A percentile compares a stretch with the other conserved stretches of the same genome.
Conservation (phyloP, 2,797 vertebrate species). For the Coregonus sp. region DNA sequence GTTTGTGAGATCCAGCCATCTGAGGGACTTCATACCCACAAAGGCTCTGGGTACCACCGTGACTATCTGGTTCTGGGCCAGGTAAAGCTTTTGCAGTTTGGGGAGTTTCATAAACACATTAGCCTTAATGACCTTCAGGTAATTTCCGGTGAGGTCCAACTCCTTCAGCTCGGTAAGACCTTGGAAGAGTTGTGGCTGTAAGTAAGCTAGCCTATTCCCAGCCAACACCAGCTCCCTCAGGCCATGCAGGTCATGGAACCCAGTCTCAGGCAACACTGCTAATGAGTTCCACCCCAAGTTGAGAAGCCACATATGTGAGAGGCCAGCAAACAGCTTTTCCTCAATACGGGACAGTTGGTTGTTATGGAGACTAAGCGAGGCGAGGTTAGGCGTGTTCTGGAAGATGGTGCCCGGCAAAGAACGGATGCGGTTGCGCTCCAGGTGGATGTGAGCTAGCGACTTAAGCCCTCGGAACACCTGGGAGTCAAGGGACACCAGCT, state of each 20-base stretch:
- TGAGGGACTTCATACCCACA: conserved; percentile 87
- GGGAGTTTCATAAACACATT: conserved; percentile 87
- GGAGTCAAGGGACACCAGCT: conserved; percentile 79
- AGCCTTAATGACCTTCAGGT: conserved; percentile 86
- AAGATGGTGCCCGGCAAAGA: conserved; percentile 79
- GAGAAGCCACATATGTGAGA: conserved; percentile 90
- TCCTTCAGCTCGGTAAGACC: conserved; percentile 89
- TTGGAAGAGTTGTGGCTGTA: conserved; percentile 89
- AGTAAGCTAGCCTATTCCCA: conserved; percentile 88
- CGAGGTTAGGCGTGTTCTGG: conserved; percentile 84
- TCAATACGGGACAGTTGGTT: conserved; percentile 88
- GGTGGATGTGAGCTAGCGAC: conserved; percentile 84
- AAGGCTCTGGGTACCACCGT: conserved; percentile 88
- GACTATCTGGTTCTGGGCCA: conserved; percentile 88
- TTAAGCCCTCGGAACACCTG: conserved; percentile 85
- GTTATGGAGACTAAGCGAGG: conserved; percentile 88
- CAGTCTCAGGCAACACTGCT: conserved; percentile 84
- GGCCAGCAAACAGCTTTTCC: conserved; percentile 85
- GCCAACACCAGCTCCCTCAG: conserved; percentile 89
- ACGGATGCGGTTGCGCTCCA: conserved; percentile 86
- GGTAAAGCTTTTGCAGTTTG: conserved; percentile 92
- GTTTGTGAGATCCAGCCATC: conserved; percentile 94
- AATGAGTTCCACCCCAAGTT: conserved; percentile 94
- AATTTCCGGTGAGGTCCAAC: conserved; percentile 89
- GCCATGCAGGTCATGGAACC: conserved; percentile 85